Base-by-base conservation (phyloP, 2,797 vertebrate genomes). In the Sparidentex hasta region DNA sequence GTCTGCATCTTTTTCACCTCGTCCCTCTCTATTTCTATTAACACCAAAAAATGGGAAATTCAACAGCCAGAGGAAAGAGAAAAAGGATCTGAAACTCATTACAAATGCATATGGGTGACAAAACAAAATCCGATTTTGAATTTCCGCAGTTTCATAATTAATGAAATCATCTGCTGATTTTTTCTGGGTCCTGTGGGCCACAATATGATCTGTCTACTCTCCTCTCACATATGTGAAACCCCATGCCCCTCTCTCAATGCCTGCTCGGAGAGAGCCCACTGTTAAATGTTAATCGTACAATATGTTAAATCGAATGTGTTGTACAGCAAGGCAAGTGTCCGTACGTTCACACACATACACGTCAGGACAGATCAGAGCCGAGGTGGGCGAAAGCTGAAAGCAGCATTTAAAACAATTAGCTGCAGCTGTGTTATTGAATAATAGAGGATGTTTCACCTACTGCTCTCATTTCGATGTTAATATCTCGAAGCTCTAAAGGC, bases 151-250 rank as follows among this genome's bases (percentile, higher is more conserved):
- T 92, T 80, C 56, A 91, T 90, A 62, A 83, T 93, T 92, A 86
- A 90, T 91, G 67, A 82, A 70, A 62, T 82, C 83, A 84, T 90
- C 85, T 91, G 90, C 61, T 82, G 27, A 69, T 81, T 76, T 64
- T 64, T 64, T 76, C 59, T 68, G 56, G 17, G 38, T 75, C 59
- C 11, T 78, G 64, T 67, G 72, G 82, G 75, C 63, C 33, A 71
- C 62, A 68, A 66, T 70, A 69, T 80, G 63, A 33, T 65, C 72
- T 55, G 18, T 69, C 50, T 38, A n/a, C 21, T 65, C 55, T 77
- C 12, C 13, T 67, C 29, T 63, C 38, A 29, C 51, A 3, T 54
- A 47, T 54, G 25, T 65, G 41, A 71, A 58, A 38, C 16, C 25
- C 43, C 43, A 41, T 25, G 41, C 25, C 20, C 33, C 63, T 67